Conservation (phyloP, 1,140 invertebrate genomes). For the Caenorhabditis tropicalis region DNA sequence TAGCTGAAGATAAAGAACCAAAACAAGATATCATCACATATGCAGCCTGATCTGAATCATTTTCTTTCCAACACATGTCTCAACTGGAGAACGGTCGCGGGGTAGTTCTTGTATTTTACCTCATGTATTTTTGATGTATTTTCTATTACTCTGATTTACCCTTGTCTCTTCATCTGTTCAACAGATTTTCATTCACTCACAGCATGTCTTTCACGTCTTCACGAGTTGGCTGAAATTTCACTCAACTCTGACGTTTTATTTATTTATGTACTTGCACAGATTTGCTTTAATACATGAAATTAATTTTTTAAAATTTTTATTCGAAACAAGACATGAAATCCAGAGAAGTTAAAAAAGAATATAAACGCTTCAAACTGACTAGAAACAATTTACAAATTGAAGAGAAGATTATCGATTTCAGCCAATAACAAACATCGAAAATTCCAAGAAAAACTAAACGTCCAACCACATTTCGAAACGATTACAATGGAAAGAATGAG, state of each 20-base stretch:
- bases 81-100: not conserved
- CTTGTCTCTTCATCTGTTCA: not conserved
- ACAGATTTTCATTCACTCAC: not conserved
- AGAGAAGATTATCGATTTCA: conserved; percentile 12
- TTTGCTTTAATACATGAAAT: not conserved
- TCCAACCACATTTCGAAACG: not conserved
- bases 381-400: conserved; percentile 12
- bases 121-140: conserved; percentile 12
- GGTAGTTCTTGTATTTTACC: not conserved
- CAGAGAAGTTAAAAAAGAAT: conserved; percentile 9
- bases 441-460: not conserved
- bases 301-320: not conserved
- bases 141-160: not conserved
- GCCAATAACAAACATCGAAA: too few species aligned
- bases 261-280: not conserved
- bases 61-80: not conserved
- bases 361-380: not conserved
- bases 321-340: conserved; percentile 9
- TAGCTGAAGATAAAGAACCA: not conserved
- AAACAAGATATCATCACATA: not conserved
- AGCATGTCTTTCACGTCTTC: not conserved
- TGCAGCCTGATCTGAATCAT: not conserved
- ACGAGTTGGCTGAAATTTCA: not conserved
- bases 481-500: not conserved
- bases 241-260: not conserved